phyloP scores from a whole-genome alignment of 2,113 vertebrate species.

The Willisornis vidua region DNA sequence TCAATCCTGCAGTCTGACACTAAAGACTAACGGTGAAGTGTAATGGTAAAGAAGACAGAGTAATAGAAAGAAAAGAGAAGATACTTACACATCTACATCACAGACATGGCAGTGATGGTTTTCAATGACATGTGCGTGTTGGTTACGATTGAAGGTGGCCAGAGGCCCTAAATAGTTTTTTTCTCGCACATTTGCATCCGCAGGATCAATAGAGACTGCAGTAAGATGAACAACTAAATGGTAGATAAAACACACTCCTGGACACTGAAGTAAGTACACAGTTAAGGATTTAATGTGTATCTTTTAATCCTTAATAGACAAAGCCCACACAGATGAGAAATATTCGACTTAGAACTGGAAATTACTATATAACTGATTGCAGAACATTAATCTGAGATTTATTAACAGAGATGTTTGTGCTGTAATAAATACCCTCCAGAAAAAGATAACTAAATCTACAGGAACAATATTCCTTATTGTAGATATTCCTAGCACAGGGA shows the following conservation, averaged over 20 bases:
- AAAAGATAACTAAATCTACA: not conserved
- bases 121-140: conserved; percentile 93
- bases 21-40: not conserved
- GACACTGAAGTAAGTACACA: conserved; percentile 78
- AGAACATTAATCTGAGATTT: not conserved
- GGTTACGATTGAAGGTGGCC: conserved; percentile 85
- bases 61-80: not conserved
- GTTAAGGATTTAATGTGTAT: conserved; percentile 69
- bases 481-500: not conserved
- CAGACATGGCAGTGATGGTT: conserved; percentile 97
- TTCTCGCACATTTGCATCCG: conserved; percentile 86
- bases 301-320: not conserved
- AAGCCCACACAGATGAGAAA: not conserved
- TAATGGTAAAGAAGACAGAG: not conserved
- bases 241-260: conserved; percentile 84
- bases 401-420: fast-evolving
- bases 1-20: not conserved
- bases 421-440: not conserved
- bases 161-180: conserved; percentile 84
- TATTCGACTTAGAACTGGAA: not conserved
- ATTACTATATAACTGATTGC: not conserved
- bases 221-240: conserved; percentile 89
- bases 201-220: conserved; percentile 92
- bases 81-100: conserved; percentile 95
- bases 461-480: not conserved